Base-by-base conservation (phyloP, 2,113 vertebrate species). In the Cyanoramphus novaezelandiae region DNA sequence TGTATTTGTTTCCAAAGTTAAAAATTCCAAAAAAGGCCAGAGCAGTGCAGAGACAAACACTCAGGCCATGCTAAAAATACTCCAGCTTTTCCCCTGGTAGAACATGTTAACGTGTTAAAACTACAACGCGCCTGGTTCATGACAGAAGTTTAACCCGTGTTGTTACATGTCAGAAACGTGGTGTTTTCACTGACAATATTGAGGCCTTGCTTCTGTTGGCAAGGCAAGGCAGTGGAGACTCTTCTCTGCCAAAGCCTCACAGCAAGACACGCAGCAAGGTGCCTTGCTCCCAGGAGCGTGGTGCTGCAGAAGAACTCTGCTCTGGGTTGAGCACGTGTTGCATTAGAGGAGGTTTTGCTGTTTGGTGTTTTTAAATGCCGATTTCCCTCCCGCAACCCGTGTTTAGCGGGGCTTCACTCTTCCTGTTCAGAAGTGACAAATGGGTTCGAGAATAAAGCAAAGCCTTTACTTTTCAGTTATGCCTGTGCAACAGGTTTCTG, bases 11-110 rank as follows among this genome's bases (percentile, higher is more conserved):
- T 89, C 88, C 71, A 91, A 49, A 85, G 82, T 74, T 74, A 72
- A 35, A 62, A 79, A 92, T 86, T 92, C 95, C 83, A 93, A 94
- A 96, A 93, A 93, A 96, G 90, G 86, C 57, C 81, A 91, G 47
- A 76, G n/a, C 52, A 68, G 43, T n/a, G 33, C 53, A 59, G 68
- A 90, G 68, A 85, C 76, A 78, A 86, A 89, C 67, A 69, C 62
- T 85, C 23, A 0, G 10, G 11, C 52, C 49, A 35, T 41, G 74
- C 91, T 94, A 96, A 92, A 95, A 97, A 96, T 95, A 96, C 59
- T 77, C 37, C 31, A 85, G 78, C 82, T 91, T 96, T 95, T 92
- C 84, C 93, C 83, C 81, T 91, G 77, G n/a, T 80, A 68, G 78
- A 43, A 80, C 52, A 37, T 60, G 72, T 90, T 93, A 97, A 92